phyloP scores from a whole-genome alignment of 37 sponge, comb jelly and placozoan species.

The Cladorhizidae sp. region DNA sequence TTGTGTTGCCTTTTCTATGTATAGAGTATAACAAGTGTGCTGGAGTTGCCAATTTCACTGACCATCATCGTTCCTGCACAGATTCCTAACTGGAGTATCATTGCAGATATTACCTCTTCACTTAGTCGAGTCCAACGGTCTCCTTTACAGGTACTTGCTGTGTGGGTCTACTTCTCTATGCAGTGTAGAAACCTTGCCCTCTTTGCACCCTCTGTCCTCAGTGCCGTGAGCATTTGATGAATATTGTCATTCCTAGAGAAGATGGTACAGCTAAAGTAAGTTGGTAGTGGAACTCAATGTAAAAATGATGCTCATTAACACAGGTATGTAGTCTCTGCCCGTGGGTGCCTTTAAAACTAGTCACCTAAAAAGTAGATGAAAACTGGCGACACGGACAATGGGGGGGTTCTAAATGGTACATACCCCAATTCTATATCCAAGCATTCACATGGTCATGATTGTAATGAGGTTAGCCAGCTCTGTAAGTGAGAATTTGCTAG shows the following conservation, averaged over 20 bases:
- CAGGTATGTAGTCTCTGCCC: too few relatives aligned
- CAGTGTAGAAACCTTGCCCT: too few relatives aligned
- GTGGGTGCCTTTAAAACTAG: too few relatives aligned
- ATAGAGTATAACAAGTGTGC: slow-evolving; percentile 63
- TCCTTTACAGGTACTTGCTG: slow-evolving; percentile 60
- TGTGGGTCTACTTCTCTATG: too few relatives aligned
- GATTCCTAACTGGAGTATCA: slow-evolving; percentile 87
- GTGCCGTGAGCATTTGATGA: slow-evolving; percentile 84
- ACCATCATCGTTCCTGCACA: slow-evolving; percentile 77
- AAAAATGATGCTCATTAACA: too few relatives aligned
- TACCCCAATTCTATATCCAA: too few relatives aligned
- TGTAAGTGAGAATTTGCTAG: too few relatives aligned
- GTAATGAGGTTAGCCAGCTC: too few relatives aligned
- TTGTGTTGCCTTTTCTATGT: background rate
- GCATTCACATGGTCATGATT: too few relatives aligned
- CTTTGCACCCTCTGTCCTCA: slow-evolving; percentile 37
- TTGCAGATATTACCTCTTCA: slow-evolving; percentile 77
- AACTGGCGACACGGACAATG: too few relatives aligned
- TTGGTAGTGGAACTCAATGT: background rate
- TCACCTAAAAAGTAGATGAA: too few relatives aligned
- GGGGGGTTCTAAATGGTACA: too few relatives aligned
- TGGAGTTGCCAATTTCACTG: slow-evolving; percentile 78
- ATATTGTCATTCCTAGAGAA: slow-evolving; percentile 74
- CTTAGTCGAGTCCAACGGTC: slow-evolving; percentile 66
- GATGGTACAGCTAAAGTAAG: slow-evolving; percentile 45